Conservation (phyloP, 2,797 vertebrate species). For the Melanogrammus aeglefinus region DNA sequence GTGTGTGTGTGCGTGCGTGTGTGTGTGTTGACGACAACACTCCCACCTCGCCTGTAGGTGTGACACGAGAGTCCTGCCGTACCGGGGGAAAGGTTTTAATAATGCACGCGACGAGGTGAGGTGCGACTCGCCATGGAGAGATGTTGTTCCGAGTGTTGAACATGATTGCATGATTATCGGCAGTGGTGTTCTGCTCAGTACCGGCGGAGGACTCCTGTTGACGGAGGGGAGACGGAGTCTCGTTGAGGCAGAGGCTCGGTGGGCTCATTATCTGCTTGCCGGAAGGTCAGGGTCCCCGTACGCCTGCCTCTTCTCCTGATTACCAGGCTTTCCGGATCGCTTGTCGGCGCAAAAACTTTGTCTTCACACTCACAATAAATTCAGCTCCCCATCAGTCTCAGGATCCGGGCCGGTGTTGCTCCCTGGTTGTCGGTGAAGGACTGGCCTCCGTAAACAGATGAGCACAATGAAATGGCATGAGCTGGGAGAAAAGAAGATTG, state of each 20-base stretch:
- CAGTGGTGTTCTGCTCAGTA: not conserved
- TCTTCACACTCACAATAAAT: not conserved
- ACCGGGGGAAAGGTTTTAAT: slow-evolving; percentile 25
- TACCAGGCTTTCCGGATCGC: not conserved
- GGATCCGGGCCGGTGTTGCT: too few species aligned
- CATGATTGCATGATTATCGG: slow-evolving; percentile 22
- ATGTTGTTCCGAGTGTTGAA: slow-evolving; percentile 24
- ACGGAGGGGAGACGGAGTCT: not conserved
- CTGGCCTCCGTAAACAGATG: too few species aligned
- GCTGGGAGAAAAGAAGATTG: too few species aligned
- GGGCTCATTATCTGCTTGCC: not conserved
- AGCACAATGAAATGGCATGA: too few species aligned
- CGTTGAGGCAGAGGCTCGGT: not conserved
- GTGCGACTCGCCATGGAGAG: not conserved
- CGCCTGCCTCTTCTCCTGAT: not conserved
- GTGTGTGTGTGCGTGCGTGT: not conserved
- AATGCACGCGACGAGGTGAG: slow-evolving; percentile 25
- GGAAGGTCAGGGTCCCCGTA: not conserved
- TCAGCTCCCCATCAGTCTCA: not conserved
- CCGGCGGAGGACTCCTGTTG: not conserved
- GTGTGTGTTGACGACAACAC: not conserved
- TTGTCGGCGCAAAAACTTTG: not conserved
- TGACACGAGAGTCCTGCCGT: slow-evolving; percentile 18
- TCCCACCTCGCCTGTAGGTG: not conserved
- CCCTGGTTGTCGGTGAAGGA: too few species aligned